Conservation (phyloP, 2,888 invertebrate species). For the Drosophila subquinaria region DNA sequence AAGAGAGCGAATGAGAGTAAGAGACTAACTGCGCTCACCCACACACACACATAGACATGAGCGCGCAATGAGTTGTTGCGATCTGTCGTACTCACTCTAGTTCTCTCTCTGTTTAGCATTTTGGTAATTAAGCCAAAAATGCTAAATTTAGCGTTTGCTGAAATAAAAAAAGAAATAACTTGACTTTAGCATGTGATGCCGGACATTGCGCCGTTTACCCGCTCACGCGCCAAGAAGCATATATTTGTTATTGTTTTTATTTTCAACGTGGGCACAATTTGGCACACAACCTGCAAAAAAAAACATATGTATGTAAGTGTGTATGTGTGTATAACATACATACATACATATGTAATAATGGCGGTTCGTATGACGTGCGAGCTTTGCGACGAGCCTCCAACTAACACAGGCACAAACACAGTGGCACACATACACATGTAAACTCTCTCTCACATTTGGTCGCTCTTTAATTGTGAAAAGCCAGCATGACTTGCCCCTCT, state of each 20-base stretch:
- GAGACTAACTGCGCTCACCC: not conserved
- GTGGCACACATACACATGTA: slow-evolving; percentile 14
- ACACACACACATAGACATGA: not conserved
- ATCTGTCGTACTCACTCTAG: slow-evolving; percentile 20
- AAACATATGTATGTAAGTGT: not conserved
- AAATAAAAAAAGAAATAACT: slow-evolving; percentile 49
- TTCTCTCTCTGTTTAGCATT: slow-evolving; percentile 1
- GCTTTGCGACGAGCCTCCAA: slow-evolving; percentile 73
- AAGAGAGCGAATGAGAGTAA: not conserved
- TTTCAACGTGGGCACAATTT: slow-evolving; percentile 45
- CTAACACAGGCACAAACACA: slow-evolving; percentile 38
- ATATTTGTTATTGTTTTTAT: slow-evolving; percentile 36
- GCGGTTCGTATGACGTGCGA: slow-evolving; percentile 39
- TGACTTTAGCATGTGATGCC: slow-evolving; percentile 73
- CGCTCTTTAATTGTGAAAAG: slow-evolving; percentile 19
- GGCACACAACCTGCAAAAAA: slow-evolving; percentile 40
- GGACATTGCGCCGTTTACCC: slow-evolving; percentile 28
- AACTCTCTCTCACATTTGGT: not conserved
- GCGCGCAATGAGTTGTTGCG: slow-evolving; percentile 9
- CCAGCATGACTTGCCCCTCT: slow-evolving; percentile 22
- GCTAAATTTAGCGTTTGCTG: slow-evolving; percentile 64
- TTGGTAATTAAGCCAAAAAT: slow-evolving; percentile 48
- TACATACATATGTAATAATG: slow-evolving; percentile 48
- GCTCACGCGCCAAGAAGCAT: slow-evolving; percentile 15
- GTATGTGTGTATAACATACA: slow-evolving; percentile 2